Conservation (phyloP, 1,140 invertebrate genomes). For the Drosophila kohkoa region DNA sequence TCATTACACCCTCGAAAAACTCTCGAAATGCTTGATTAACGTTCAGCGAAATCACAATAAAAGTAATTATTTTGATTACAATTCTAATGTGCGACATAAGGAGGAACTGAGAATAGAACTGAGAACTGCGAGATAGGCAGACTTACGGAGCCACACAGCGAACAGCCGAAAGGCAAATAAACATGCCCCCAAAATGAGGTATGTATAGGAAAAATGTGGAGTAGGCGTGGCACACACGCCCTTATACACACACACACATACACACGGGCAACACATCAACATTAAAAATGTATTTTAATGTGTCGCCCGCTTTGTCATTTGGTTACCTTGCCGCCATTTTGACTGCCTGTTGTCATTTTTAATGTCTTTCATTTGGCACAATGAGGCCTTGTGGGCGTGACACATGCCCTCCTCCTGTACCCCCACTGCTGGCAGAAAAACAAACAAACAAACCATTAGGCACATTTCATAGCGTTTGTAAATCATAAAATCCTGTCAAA, state of each 20-base stretch:
- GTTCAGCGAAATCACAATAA: slow-evolving; percentile 68
- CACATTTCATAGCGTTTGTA: slow-evolving; percentile 75
- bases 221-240: slow-evolving; percentile 36
- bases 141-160: slow-evolving; percentile 43
- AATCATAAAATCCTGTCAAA: slow-evolving; percentile 78
- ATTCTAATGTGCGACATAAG: slow-evolving; percentile 53
- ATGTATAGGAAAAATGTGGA: slow-evolving; percentile 19
- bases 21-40: slow-evolving; percentile 57
- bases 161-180: slow-evolving; percentile 52
- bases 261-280: slow-evolving; percentile 57
- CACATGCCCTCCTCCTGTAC: slow-evolving; percentile 1
- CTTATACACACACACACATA: slow-evolving; percentile 15
- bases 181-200: slow-evolving; percentile 33
- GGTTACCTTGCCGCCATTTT: slow-evolving; percentile 40
- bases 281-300: slow-evolving; percentile 83
- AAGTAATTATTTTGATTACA: slow-evolving; percentile 77
- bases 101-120: slow-evolving; percentile 2
- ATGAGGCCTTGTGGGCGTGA: slow-evolving; percentile 43
- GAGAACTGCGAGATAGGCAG: slow-evolving; percentile 14
- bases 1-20: slow-evolving; percentile 20
- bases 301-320: slow-evolving; percentile 70
- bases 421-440: background rate
- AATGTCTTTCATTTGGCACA: slow-evolving; percentile 74
- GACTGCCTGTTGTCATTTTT: slow-evolving; percentile 70
- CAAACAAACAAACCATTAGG: slow-evolving; percentile 65